Conservation (phyloP, 1,140 invertebrate species). For the Teleopsis dalmanni region DNA sequence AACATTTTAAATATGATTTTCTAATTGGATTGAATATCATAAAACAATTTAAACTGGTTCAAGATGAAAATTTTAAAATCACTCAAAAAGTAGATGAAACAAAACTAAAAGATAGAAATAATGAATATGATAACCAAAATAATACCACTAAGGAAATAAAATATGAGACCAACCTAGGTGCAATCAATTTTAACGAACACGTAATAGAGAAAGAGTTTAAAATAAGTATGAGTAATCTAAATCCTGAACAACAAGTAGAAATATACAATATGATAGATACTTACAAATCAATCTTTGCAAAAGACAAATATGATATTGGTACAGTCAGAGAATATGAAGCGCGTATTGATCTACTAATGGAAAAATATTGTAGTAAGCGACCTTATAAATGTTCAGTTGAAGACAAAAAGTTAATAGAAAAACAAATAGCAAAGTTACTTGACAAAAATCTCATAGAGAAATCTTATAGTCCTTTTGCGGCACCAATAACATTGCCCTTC, state of each 20-base stretch:
- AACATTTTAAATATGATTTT: conserved; percentile 2
- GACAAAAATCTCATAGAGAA: conserved; percentile 37
- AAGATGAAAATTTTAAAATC: conserved; percentile 15
- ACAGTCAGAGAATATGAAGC: conserved; percentile 17
- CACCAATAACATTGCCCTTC: conserved; percentile 35
- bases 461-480: conserved; percentile 38
- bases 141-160: not conserved
- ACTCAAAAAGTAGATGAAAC: not conserved
- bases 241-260: conserved; percentile 20
- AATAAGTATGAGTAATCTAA: conserved; percentile 1
- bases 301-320: conserved; percentile 37
- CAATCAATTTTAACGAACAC: conserved; percentile 35
- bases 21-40: conserved; percentile 6
- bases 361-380: conserved; percentile 37
- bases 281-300: conserved; percentile 35
- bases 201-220: conserved; percentile 12
- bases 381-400: conserved; percentile 33
- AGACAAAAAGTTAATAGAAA: conserved; percentile 39
- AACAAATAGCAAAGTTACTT: conserved; percentile 34
- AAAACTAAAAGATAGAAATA: not conserved
- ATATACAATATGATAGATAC: conserved; percentile 25
- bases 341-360: conserved; percentile 29
- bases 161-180: not conserved
- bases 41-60: conserved; percentile 12
- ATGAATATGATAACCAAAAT: not conserved